Base-by-base conservation (phyloP, 1,140 invertebrate genomes). In the Papilio glaucus region DNA sequence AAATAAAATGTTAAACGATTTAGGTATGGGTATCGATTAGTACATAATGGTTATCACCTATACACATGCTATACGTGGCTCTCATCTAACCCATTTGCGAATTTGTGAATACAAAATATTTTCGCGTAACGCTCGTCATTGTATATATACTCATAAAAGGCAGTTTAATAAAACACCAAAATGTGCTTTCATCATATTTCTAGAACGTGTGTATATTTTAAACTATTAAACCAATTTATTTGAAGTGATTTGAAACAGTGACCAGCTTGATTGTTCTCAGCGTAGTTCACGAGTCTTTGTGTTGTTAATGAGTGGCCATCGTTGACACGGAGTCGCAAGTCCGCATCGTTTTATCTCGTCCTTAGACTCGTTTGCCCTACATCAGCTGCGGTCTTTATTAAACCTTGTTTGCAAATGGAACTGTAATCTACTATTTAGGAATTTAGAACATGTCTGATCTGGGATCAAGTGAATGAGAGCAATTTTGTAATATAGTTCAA, bases 261-360 rank as follows among this genome's bases (percentile, higher is more conserved):
- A 69, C 38, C n/a, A 37, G n/a, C 41, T 13, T 38, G 29, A 69
- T 69, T 69, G 42, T 69, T 67, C 41, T n/a, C 26, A 45, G 41
- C 65, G 29, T 37, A 68, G 5, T 68, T 69, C 45, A 37, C 41
- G 24, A 49, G 18, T 45, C 67, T 53, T 69, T 53, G 67, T 69
- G 67, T 12, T 37, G n/a, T 68, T 69, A 49, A 45, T 21, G 21
- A 69, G 67, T 69, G 26, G 67, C 26, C 42, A 42, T 69, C 67
- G 12, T 69, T 49, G 42, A 37, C 41, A 69, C 67, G 67, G 41
- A 68, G 39, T 21, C 42, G 26, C 24, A 24, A 13, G 29, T 37
- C 15, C 41, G 39, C 21, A 33, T 37, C 60, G 67, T 49, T 49
- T 37, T 13, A 33, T 13, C 13, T 24, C 24, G 26, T n/a, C n/a